phyloP scores from a whole-genome alignment of 2,797 vertebrate genomes.

The Myotis daubentonii region DNA sequence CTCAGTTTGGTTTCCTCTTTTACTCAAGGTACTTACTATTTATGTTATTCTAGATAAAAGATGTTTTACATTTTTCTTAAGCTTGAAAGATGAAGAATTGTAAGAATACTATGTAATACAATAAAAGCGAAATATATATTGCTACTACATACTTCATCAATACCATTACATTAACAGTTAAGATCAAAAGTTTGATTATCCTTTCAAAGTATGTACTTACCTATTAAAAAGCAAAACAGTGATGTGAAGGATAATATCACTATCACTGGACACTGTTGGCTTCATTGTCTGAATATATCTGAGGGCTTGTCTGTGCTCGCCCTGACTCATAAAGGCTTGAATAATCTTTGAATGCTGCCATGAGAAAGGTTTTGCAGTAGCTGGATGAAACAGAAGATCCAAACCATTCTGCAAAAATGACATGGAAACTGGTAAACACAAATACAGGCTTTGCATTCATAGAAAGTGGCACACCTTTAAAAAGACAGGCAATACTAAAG shows the following conservation, averaged over 20 bases:
- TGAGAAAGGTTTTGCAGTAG: slow-evolving; percentile 88
- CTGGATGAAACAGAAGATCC: slow-evolving; percentile 94
- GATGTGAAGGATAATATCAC: slow-evolving; percentile 91
- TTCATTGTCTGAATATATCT: slow-evolving; percentile 93
- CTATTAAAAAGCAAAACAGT: slow-evolving; percentile 94
- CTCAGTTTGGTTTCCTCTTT: background rate
- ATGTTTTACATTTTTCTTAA: background rate
- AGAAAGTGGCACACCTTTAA: background rate
- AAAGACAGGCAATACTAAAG: background rate
- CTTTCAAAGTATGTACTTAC: slow-evolving; percentile 81
- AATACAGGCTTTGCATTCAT: background rate
- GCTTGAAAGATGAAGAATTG: background rate
- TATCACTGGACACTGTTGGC: slow-evolving; percentile 87
- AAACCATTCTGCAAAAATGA: slow-evolving; percentile 89
- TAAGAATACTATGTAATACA: background rate
- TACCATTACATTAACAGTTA: background rate
- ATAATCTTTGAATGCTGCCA: slow-evolving; percentile 95
- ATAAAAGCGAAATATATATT: background rate
- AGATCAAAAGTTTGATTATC: background rate
- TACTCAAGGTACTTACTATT: background rate
- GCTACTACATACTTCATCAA: background rate
- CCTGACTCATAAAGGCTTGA: slow-evolving; percentile 94
- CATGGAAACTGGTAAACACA: background rate
- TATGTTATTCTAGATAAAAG: slow-evolving; percentile 15
- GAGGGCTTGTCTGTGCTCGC: slow-evolving; percentile 90